Evolutionary conservation across 2,797 vertebrate genomes (phyloP).

Genomic region (Fratercula arctica): DNA sequence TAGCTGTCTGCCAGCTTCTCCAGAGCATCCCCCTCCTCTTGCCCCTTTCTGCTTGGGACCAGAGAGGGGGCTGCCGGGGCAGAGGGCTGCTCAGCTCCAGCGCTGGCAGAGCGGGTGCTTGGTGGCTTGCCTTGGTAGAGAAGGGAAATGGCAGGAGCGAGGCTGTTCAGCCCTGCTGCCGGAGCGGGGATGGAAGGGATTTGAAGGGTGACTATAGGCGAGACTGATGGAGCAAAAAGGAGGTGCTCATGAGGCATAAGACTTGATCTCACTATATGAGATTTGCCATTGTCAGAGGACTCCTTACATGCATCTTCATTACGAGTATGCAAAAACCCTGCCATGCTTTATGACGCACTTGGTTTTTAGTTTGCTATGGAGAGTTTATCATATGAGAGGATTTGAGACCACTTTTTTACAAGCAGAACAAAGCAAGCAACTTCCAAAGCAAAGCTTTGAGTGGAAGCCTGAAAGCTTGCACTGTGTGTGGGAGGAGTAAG

Average conservation of each 20-base stretch:
- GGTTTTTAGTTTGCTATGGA: not conserved
- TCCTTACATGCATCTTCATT: not conserved
- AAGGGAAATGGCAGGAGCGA: accelerated
- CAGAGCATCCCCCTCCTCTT: not conserved
- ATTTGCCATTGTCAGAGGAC: not conserved
- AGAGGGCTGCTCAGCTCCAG: not conserved
- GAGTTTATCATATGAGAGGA: not conserved
- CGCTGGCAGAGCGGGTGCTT: accelerated
- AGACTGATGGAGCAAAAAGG: not conserved
- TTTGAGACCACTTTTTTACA: not conserved
- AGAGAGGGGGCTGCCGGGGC: accelerated
- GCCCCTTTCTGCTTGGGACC: not conserved
- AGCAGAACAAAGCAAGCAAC: not conserved
- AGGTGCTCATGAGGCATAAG: accelerated
- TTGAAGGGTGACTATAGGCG: not conserved
- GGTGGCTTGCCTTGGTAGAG: not conserved
- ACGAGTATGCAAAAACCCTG: not conserved
- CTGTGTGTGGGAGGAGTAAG: not conserved
- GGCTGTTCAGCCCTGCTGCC: not conserved
- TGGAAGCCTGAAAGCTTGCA: not conserved
- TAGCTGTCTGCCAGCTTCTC: not conserved
- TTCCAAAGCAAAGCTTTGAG: not conserved
- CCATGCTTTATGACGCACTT: not conserved
- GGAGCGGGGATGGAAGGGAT: accelerated
- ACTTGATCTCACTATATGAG: not conserved